Conservation (phyloP, 2,888 invertebrate genomes). For the Hemistola chrysoprasaria region DNA sequence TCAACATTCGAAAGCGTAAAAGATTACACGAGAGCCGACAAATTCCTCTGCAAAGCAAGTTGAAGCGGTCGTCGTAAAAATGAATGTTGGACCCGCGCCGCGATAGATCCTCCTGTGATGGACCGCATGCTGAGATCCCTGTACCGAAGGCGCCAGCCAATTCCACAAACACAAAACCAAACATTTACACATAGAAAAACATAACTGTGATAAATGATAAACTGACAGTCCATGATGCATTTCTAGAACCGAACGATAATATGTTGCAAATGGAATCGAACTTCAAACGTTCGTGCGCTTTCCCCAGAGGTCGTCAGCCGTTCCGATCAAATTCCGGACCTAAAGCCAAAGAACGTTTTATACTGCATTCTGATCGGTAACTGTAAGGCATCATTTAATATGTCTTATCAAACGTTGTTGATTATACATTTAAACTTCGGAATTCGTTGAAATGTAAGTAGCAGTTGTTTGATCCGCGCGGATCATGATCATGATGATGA, state of each 20-base stretch:
- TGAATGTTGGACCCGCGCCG: slow-evolving; percentile 15
- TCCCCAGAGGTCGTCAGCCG: slow-evolving; percentile 12
- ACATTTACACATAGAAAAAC: no score
- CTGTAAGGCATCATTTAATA: slow-evolving; percentile 71
- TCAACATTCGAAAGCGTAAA: slow-evolving; percentile 74
- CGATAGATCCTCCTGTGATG: slow-evolving; percentile 8
- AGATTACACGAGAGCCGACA: slow-evolving; percentile 68
- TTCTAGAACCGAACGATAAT: no score
- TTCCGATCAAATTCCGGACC: slow-evolving; percentile 24
- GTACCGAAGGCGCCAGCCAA: slow-evolving; percentile 11
- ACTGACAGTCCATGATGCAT: no score
- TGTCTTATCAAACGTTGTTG: slow-evolving; percentile 74
- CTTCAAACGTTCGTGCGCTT: neutral
- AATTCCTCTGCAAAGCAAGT: slow-evolving; percentile 53
- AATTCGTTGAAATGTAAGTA: slow-evolving; percentile 69
- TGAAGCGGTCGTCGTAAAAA: slow-evolving; percentile 20
- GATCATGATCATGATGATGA: no score
- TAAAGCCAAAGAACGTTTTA: slow-evolving; percentile 63
- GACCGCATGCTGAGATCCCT: slow-evolving; percentile 14
- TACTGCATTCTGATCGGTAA: slow-evolving; percentile 68
- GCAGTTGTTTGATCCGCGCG: no score
- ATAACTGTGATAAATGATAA: no score
- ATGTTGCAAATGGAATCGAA: no score
- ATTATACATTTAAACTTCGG: no score
- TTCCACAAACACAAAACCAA: neutral